Base-by-base conservation (phyloP, 1,140 invertebrate species). In the Polyergus mexicanus region DNA sequence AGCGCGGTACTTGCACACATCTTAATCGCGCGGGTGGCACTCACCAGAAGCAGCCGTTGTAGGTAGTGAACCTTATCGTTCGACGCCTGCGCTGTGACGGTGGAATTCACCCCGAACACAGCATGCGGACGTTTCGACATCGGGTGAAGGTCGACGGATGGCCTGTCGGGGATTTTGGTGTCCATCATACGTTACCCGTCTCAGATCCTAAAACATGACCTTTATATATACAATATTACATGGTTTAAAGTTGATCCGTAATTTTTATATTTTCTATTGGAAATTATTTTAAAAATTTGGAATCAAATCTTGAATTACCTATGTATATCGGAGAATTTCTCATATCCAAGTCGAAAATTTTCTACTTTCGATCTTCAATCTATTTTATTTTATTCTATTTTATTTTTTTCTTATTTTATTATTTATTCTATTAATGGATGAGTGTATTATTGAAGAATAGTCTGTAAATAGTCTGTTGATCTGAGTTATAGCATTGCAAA, bases 1-100 rank as follows among this genome's bases (percentile, higher is more conserved):
- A 87, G 51, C 76, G 84, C 69, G 72, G 47, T 77, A 66, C 76
- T 62, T 72, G 88, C 86, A 76, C 69, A 86, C 89, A 90, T 90
- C 32, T 62, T 85, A 89, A 35, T 69, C 77, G 54, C 62, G 51
- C 85, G 28, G 28, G 35, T 41, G 32, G 62, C 47, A 63, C 66
- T 86, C 56, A 89, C 60, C 63, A 58, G 32, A 56, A 80, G 8
- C 22, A 76, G 38, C 77, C 47, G 41, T 41, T 87, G 63, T 35
- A 62, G 63, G 38, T 76, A 77, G 58, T 47, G n/a, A 22, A 54
- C 60, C 41, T 69, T 71, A 28, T 38, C 22, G n/a, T 77, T 25
- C 47, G 16, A 81, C 88, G 85, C 88, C 58, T 78, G 84, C 88
- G 88, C 87, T 6, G 51, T 74, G n/a, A 60, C 25, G 51, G 66